These are phyloP conservation scores for Anastrepha ludens DNA, from an alignment of 1,140 invertebrate genomes.

Conservation along the genomic window DNA sequence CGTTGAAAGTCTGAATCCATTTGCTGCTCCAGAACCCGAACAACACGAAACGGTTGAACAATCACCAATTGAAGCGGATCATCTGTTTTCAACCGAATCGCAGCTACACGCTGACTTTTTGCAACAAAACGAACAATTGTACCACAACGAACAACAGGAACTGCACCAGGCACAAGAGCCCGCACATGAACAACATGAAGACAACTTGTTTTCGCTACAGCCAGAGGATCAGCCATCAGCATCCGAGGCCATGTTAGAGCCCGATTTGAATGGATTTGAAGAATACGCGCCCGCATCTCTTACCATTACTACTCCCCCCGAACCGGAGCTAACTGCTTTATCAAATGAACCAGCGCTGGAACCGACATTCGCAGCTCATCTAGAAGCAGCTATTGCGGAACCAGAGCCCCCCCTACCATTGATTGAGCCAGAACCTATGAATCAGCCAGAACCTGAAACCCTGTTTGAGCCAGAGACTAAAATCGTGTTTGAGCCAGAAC, in stretches of 20 bases:
- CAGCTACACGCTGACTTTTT: slow-evolving; percentile 25
- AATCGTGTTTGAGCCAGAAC: not conserved
- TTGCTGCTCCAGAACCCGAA: slow-evolving; percentile 46
- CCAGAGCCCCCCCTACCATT: not conserved
- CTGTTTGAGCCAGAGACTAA: slow-evolving; percentile 32
- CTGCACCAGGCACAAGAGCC: not conserved
- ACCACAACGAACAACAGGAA: slow-evolving; percentile 17
- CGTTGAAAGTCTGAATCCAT: slow-evolving; percentile 24
- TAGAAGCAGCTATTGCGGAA: not conserved
- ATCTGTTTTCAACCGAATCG: not conserved
- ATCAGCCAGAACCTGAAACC: not conserved
- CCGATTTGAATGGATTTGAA: slow-evolving; percentile 3
- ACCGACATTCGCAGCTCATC: not conserved
- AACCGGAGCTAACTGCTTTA: not conserved
- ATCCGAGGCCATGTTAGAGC: not conserved
- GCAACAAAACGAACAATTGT: slow-evolving; percentile 46
- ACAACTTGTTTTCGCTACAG: not conserved
- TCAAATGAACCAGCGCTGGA: slow-evolving; percentile 37
- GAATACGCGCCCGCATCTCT: not conserved
- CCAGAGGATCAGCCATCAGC: not conserved
- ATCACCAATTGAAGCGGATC: slow-evolving; percentile 2
- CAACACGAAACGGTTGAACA: slow-evolving; percentile 3
- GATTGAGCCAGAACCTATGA: no score
- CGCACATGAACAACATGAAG: not conserved
- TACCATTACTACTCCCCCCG: slow-evolving; percentile 9